Base-by-base conservation (phyloP, 2,797 vertebrate species). In the Sebastes hopkinsi region DNA sequence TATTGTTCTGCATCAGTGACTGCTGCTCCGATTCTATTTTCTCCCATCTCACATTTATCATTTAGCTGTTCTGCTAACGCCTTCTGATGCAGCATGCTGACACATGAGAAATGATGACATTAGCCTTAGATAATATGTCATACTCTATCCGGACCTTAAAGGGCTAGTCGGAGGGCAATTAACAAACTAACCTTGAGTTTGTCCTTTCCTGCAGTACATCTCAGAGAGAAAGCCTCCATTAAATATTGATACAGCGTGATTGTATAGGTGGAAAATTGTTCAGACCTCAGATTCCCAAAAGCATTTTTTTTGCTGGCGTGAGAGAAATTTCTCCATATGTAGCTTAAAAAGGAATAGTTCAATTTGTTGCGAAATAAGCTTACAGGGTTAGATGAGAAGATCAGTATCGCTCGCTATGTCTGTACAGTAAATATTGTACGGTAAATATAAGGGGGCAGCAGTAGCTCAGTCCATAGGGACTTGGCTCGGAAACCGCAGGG, bases 21-120 rank as follows among this genome's bases (percentile, higher is more conserved):
- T 69, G 82, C 82, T 68, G 77, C 81, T 75, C 67, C 11, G 3
- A 75, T 88, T 87, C 73, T 75, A 58, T 68, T 83, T 76, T 67
- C 71, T 62, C 52, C 32, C 50, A 18, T 79, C 64, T 77, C 74
- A 23, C 81, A 86, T 90, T 75, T 65, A 75, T 84, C 81, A 87
- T 83, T 79, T 58, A 66, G 58, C 77, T 54, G 60, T 75, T 84
- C 67, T 11, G 34, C 67, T 73, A 72, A 81, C 2, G 3, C 56
- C 76, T 79, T 90, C 70, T 84, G 75, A 90, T 89, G 88, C 72
- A 56, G n/a, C 58, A 46, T 55, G 70, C 82, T 62, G 87, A 88
- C 89, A 87, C 64, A 78, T 83, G 77, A 89, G 62, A 46, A 85
- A 87, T 77, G 69, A 77, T 29, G 76, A 66, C 76, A 86, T 89